phyloP scores from a whole-genome alignment of 1,140 invertebrate species.

The Drosophila lacertosa region DNA sequence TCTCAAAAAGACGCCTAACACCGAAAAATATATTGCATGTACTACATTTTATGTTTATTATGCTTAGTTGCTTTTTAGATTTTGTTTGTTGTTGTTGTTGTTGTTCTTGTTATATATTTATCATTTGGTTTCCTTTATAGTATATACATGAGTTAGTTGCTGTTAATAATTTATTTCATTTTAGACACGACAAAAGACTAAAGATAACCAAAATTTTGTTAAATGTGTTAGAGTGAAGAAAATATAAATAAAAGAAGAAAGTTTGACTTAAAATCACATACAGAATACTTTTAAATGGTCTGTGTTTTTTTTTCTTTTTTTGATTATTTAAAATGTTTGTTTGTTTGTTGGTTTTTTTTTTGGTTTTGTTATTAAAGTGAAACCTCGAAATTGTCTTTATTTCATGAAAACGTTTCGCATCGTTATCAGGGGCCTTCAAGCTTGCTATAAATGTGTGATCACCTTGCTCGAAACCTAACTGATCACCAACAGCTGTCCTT shows the following conservation, averaged over 20 bases:
- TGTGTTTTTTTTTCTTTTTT: slow-evolving; percentile 9
- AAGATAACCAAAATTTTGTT: slow-evolving; percentile 7
- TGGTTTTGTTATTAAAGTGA: slow-evolving; percentile 64
- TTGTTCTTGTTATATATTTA: slow-evolving; percentile 23
- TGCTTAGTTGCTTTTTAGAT: slow-evolving; percentile 42
- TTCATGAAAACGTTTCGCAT: slow-evolving; percentile 70
- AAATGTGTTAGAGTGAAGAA: neutral
- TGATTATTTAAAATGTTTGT: slow-evolving; percentile 22
- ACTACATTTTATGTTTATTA: slow-evolving; percentile 70
- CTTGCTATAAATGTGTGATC: neutral
- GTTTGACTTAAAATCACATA: slow-evolving; percentile 49
- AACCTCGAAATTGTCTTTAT: slow-evolving; percentile 81
- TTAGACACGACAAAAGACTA: slow-evolving; percentile 50
- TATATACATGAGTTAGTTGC: slow-evolving; percentile 76
- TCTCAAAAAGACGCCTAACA: slow-evolving; percentile 84
- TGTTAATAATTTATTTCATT: slow-evolving; percentile 67
- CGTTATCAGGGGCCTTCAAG: slow-evolving; percentile 26
- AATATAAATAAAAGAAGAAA: slow-evolving; percentile 24
- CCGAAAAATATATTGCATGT: slow-evolving; percentile 84
- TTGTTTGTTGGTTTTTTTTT: slow-evolving; percentile 34
- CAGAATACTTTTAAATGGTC: slow-evolving; percentile 34
- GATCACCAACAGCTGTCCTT: slow-evolving; percentile 5
- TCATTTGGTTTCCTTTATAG: slow-evolving; percentile 35
- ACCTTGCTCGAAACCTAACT: slow-evolving; percentile 24
- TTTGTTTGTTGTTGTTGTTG: neutral